A percentile compares a stretch with the other conserved stretches of the same genome.
Evolutionary conservation across 2,888 invertebrate genomes (phyloP).

Genomic region (Thymelicus sylvestris): DNA sequence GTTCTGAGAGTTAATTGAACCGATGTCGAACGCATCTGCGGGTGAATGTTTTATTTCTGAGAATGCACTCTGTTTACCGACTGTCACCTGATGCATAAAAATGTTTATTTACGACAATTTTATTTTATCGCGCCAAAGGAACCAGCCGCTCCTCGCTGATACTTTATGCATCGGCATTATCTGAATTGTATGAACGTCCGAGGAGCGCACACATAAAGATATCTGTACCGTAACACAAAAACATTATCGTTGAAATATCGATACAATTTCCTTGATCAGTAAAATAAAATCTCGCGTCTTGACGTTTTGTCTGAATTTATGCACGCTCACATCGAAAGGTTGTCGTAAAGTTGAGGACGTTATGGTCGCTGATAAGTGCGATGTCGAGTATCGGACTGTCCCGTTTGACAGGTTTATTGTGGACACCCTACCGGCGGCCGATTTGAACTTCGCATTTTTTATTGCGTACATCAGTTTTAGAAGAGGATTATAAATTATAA

Average conservation of each 20-base stretch:
- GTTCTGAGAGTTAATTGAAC: constrained; percentile 34
- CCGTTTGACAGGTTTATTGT: constrained; percentile 75
- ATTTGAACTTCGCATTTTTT: constrained; percentile 64
- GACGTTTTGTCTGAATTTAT: constrained; percentile 80
- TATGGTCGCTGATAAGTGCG: constrained; percentile 81
- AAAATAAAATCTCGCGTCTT: constrained; percentile 77
- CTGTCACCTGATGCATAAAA: constrained; percentile 45
- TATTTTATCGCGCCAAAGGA: constrained; percentile 49
- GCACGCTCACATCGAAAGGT: constrained; percentile 67
- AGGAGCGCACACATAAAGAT: constrained; percentile 71
- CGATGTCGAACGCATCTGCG: constrained; percentile 23
- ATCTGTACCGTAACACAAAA: constrained; percentile 73
- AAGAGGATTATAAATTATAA: constrained; percentile 29
- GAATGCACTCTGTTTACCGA: constrained; percentile 35
- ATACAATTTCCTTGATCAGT: constrained; percentile 82
- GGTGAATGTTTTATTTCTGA: constrained; percentile 37
- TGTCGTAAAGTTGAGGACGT: constrained; percentile 82
- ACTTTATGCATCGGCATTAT: constrained; percentile 51
- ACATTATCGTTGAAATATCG: constrained; percentile 81
- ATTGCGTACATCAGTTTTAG: constrained; percentile 42
- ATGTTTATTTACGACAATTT: constrained; percentile 49
- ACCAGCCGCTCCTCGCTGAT: constrained; percentile 46
- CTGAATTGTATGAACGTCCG: constrained; percentile 66
- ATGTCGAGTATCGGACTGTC: constrained; percentile 75
- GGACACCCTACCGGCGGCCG: constrained; percentile 75